phyloP scores from a whole-genome alignment of 2,113 vertebrate species.

The Catharus minimus region DNA sequence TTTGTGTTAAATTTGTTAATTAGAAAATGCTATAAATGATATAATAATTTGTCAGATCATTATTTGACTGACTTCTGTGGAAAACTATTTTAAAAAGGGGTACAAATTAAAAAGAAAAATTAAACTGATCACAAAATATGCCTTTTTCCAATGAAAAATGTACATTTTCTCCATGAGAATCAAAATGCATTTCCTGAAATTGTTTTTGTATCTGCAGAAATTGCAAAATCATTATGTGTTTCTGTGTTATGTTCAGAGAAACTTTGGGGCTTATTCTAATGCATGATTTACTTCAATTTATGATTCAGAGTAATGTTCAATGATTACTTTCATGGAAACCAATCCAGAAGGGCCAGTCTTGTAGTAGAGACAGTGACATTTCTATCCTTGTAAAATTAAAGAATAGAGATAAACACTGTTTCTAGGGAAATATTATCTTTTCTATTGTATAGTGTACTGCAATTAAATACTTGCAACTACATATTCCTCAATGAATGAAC shows the following conservation, averaged over 20 bases:
- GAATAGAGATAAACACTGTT: slow-evolving; percentile 19
- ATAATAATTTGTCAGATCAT: background rate
- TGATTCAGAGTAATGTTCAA: background rate
- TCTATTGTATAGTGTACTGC: background rate
- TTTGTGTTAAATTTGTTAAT: background rate
- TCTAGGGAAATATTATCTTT: slow-evolving; percentile 40
- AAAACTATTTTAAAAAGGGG: background rate
- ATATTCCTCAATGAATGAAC: background rate
- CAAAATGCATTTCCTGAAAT: background rate
- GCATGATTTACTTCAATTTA: background rate
- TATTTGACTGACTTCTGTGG: background rate
- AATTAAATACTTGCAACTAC: slow-evolving; percentile 11
- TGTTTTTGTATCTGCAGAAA: background rate
- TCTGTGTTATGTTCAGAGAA: background rate
- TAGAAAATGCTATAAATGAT: background rate
- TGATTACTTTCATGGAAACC: background rate
- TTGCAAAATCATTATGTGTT: background rate
- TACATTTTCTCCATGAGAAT: background rate
- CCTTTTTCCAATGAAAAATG: background rate
- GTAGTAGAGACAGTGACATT: background rate
- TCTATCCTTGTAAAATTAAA: slow-evolving; percentile 5
- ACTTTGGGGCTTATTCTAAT: background rate
- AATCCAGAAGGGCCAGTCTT: slow-evolving; percentile 24
- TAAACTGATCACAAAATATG: background rate
- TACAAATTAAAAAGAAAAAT: background rate